Percentiles rank a stretch among this genome's conserved stretches.
phyloP scores from a whole-genome alignment of 2,888 invertebrate species.

The Epirrita christyi region DNA sequence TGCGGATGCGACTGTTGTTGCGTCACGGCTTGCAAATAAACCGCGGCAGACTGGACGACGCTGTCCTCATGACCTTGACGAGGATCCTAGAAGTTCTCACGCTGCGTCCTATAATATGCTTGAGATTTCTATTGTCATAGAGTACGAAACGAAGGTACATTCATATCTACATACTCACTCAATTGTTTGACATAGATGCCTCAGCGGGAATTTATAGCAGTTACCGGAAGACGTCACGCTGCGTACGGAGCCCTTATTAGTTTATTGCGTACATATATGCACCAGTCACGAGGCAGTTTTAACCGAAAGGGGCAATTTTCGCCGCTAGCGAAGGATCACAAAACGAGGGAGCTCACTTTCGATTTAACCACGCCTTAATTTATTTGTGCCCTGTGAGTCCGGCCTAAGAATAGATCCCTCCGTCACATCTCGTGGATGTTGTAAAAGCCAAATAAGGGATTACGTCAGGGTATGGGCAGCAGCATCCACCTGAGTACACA shows the following conservation, averaged over 20 bases:
- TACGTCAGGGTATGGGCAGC: too few relatives aligned
- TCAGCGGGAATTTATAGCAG: constrained; percentile 33
- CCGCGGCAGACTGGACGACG: constrained; percentile 76
- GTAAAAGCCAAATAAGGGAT: too few relatives aligned
- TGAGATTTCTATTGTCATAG: background rate
- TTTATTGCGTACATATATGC: constrained; percentile 70
- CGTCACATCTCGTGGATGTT: too few relatives aligned
- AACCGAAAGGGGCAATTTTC: constrained; percentile 72
- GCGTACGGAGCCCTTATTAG: constrained; percentile 63
- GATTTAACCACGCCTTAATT: constrained; percentile 70
- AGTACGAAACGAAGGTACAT: constrained; percentile 21
- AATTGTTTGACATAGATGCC: constrained; percentile 28
- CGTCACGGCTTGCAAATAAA: constrained; percentile 65
- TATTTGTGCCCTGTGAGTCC: too few relatives aligned
- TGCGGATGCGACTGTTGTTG: constrained; percentile 70
- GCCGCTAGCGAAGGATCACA: constrained; percentile 62
- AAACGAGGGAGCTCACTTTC: constrained; percentile 66
- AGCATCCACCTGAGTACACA: too few relatives aligned
- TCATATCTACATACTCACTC: constrained; percentile 17
- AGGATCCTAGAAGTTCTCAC: constrained; percentile 64
- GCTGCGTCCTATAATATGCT: constrained; percentile 35
- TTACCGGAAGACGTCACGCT: constrained; percentile 74
- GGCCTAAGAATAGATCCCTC: too few relatives aligned
- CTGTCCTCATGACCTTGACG: constrained; percentile 67
- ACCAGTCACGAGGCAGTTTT: constrained; percentile 66